Base-by-base conservation (phyloP, 2,113 vertebrate genomes). In the Atherinomorus stipes region DNA sequence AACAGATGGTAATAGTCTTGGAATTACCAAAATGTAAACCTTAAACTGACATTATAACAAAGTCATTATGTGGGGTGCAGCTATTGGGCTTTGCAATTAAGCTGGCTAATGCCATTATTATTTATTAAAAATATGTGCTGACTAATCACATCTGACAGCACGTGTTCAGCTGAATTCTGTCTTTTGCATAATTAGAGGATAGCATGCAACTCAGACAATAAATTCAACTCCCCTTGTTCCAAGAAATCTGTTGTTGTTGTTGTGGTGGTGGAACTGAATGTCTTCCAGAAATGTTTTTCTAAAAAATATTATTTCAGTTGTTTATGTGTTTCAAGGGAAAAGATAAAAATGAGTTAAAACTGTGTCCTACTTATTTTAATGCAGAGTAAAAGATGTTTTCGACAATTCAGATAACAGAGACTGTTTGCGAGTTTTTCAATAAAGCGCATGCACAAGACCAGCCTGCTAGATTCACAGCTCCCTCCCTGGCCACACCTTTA, bases 1-100 rank as follows among this genome's bases (percentile, higher is more conserved):
- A 86, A 85, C 86, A 88, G 86, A 91, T 90, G 82, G 81, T 82
- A 84, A 84, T 85, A 72, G 69, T 84, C 51, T 78, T 64, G 28
- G 60, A 87, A 88, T 91, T 76, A 87, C 66, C 60, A 64, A 25
- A 73, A 79, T 0, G 2, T 66, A 69, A 50, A 42, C 67, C 71
- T 76, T 66, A 83, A 78, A 83, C 63, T 78, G 74, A 85, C 83
- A 86, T 76, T 67, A 62, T 71, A 74, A 78, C 50, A 76, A 80
- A 81, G 70, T 78, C 44, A 57, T 67, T 85, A 72, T 88, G 71
- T 85, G 59, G 62, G 54, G 50, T 73, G 51, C 50, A 60, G 49
- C 60, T 56, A 53, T 66, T 63, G 25, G 53, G 69, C 52, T 49
- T 64, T 47, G 37, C 40, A 25, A 28, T 80, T 68, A 37, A 59